These are phyloP conservation scores for Stenolophus ochropezus DNA, from an alignment of 2,888 invertebrate genomes.

Conservation along the genomic window DNA sequence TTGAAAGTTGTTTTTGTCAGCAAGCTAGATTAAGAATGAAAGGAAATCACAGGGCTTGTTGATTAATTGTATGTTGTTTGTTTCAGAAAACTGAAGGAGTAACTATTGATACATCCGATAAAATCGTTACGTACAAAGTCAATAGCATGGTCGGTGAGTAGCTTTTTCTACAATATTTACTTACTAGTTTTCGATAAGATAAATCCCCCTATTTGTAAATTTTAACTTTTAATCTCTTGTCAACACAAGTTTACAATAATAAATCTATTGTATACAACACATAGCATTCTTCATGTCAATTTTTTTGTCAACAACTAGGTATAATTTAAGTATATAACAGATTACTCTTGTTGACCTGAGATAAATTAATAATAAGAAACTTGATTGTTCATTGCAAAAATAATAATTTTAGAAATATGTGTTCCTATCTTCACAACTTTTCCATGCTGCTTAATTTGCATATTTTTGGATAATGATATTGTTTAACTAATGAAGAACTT, in stretches of 20 bases:
- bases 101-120: slow-evolving; percentile 71
- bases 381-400: too few relatives aligned
- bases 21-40: slow-evolving; percentile 5
- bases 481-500: too few relatives aligned
- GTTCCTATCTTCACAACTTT: too few relatives aligned
- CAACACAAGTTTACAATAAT: not conserved
- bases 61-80: slow-evolving; percentile 35
- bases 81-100: slow-evolving; percentile 72
- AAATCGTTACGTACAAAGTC: slow-evolving; percentile 71
- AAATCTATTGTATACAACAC: too few relatives aligned
- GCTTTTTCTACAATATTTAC: not conserved
- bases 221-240: not conserved
- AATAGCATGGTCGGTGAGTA: slow-evolving; percentile 72
- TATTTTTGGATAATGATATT: too few relatives aligned
- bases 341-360: too few relatives aligned
- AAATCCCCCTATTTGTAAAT: not conserved
- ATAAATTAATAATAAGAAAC: too few relatives aligned
- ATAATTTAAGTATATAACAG: too few relatives aligned
- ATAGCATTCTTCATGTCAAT: too few relatives aligned
- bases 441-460: too few relatives aligned
- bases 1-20: slow-evolving; percentile 43
- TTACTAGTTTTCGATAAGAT: not conserved
- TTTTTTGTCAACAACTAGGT: too few relatives aligned
- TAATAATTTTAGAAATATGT: too few relatives aligned
- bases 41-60: slow-evolving; percentile 7